A percentile compares a stretch with the other conserved stretches of the same genome.
Conservation (phyloP, 2,888 invertebrate genomes). For the Scaptomyza parva region DNA sequence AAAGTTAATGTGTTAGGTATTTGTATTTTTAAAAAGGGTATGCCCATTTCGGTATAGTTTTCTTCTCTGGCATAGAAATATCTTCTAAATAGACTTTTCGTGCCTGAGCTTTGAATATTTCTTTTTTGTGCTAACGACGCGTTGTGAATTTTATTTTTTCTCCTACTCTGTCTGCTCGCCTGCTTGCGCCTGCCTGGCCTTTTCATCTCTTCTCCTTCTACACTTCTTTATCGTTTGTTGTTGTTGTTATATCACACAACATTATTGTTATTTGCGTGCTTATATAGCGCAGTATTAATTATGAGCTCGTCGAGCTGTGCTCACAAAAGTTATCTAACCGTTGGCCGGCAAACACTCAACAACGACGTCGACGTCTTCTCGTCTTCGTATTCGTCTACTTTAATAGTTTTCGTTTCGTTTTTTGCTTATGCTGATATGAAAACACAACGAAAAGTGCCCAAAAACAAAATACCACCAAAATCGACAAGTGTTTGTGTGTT, state of each 20-base stretch:
- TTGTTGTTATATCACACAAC: constrained; percentile 12
- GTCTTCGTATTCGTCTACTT: neutral
- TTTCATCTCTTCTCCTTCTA: constrained; percentile 12
- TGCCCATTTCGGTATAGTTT: no score
- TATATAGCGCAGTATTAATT: constrained; percentile 71
- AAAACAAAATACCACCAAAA: constrained; percentile 3
- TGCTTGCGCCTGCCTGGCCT: no score
- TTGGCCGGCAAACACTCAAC: constrained; percentile 58
- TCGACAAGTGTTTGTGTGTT: neutral
- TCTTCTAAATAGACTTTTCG: constrained; percentile 18
- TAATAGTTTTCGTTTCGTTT: no score
- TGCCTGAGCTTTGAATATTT: constrained; percentile 35
- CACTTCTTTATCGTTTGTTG: constrained; percentile 9
- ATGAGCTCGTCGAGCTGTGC: constrained; percentile 53
- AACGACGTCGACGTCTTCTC: neutral
- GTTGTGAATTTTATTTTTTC: constrained; percentile 44
- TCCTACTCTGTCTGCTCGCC: neutral
- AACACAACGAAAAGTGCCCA: neutral
- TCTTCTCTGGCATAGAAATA: neutral
- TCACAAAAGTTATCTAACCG: constrained; percentile 75
- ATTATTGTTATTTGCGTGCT: constrained; percentile 45
- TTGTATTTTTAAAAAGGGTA: no score
- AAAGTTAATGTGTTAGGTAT: no score
- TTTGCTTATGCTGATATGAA: no score
- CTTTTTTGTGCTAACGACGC: constrained; percentile 57